Evolutionary conservation across 2,797 vertebrate genomes (phyloP).

Genomic region (Phrynocephalus guinanensis): DNA sequence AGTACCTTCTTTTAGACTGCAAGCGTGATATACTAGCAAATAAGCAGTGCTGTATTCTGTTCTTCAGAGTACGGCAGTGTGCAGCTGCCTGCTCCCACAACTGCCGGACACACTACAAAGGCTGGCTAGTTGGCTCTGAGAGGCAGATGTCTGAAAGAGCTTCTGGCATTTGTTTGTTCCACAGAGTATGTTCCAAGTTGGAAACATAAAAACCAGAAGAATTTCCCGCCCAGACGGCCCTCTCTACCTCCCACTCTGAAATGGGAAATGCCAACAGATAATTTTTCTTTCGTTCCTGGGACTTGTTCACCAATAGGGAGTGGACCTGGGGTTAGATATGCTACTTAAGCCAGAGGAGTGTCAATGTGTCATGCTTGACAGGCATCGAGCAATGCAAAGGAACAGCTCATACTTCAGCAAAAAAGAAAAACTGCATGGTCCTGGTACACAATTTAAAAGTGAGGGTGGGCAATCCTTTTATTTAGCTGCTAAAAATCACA

Average conservation of each 20-base stretch:
- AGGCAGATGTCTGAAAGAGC: constrained; percentile 15
- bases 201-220: constrained; percentile 37
- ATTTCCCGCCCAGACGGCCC: constrained; percentile 18
- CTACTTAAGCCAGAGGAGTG: constrained; percentile 12
- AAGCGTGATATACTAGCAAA: constrained; percentile 1
- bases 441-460: too few species aligned
- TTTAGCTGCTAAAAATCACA: too few species aligned
- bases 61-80: not conserved
- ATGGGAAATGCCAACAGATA: constrained; percentile 26
- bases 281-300: not conserved
- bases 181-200: constrained; percentile 20
- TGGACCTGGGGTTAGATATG: not conserved
- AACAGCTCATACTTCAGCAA: too few species aligned
- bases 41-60: not conserved
- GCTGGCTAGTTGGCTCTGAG: constrained; percentile 30
- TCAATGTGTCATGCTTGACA: not conserved
- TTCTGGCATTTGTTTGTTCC: constrained; percentile 37
- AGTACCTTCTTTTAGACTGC: not conserved
- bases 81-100: not conserved
- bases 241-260: constrained; percentile 1
- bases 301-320: not conserved
- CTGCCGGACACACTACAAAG: constrained; percentile 22
- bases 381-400: not conserved
- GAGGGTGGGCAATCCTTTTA: too few species aligned
- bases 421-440: too few species aligned